These are phyloP conservation scores for Catharus bicknelli DNA, from an alignment of 2,113 vertebrate species.

Conservation along the genomic window DNA sequence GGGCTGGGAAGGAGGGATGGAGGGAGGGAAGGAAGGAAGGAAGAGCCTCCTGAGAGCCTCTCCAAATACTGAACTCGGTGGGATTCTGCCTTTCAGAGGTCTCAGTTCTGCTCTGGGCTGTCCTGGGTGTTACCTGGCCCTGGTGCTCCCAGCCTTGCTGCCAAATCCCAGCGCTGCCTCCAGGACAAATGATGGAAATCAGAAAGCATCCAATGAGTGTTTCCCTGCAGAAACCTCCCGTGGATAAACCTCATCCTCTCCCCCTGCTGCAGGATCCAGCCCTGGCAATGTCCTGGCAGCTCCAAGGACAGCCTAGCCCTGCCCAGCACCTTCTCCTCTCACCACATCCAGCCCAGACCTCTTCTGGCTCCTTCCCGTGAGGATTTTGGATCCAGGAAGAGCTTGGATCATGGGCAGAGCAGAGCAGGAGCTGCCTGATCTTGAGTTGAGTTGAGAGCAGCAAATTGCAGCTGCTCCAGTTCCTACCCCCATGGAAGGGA, in stretches of 20 bases:
- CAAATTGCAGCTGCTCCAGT: neutral
- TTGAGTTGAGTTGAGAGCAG: neutral
- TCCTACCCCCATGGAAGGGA: neutral
- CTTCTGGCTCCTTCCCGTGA: neutral
- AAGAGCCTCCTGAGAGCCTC: neutral
- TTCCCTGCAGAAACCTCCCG: neutral
- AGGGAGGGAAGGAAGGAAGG: no score
- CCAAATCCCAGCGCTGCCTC: neutral
- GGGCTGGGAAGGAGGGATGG: no score
- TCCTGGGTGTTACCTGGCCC: no score
- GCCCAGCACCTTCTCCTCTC: neutral
- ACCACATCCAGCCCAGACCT: neutral
- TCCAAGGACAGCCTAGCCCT: neutral
- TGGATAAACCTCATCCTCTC: neutral
- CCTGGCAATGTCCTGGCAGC: neutral
- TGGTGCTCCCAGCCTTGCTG: rapidly evolving
- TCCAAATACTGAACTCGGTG: neutral
- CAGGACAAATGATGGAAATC: neutral
- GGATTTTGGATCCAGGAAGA: neutral
- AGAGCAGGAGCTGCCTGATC: neutral
- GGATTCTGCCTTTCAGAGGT: neutral
- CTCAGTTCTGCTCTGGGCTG: neutral
- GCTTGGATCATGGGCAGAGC: rapidly evolving
- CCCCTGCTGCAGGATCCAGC: neutral
- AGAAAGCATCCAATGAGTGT: neutral